Conservation (phyloP, 1,140 invertebrate genomes). For the Rhizoglyphus robini region DNA sequence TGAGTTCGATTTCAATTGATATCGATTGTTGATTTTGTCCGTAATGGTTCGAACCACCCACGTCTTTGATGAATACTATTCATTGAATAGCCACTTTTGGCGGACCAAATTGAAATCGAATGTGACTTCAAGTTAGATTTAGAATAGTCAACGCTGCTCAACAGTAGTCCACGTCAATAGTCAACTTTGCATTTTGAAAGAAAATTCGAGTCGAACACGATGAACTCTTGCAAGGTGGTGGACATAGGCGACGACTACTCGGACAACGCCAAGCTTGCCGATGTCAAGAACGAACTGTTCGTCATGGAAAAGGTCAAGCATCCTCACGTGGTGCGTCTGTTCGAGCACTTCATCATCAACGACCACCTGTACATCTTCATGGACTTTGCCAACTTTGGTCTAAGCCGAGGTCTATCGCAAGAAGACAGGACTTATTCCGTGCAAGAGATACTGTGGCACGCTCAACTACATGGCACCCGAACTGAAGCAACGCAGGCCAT, state of each 20-base stretch:
- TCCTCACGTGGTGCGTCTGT: neutral
- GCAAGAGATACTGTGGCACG: slow-evolving; percentile 13
- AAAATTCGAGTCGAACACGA: too few species aligned
- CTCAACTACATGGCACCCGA: slow-evolving; percentile 15
- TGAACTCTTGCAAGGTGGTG: slow-evolving; percentile 13
- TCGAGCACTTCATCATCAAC: slow-evolving; percentile 7
- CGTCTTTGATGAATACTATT: too few species aligned
- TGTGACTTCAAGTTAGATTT: too few species aligned
- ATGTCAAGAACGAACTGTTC: slow-evolving; percentile 7
- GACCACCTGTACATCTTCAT: slow-evolving; percentile 42
- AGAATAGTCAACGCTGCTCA: too few species aligned
- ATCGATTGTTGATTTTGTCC: too few species aligned
- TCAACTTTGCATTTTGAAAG: too few species aligned
- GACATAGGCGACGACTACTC: neutral
- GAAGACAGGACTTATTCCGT: neutral
- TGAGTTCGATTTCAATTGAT: too few species aligned
- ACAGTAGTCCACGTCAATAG: too few species aligned
- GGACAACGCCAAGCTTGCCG: neutral
- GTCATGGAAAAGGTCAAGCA: slow-evolving; percentile 11
- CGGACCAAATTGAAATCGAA: too few species aligned
- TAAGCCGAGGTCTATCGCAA: slow-evolving; percentile 3
- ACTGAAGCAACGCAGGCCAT: neutral
- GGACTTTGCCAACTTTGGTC: slow-evolving; percentile 44
- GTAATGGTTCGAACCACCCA: too few species aligned
- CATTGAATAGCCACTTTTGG: too few species aligned